phyloP scores from a whole-genome alignment of 1,140 invertebrate species.

The Melitaea cinxia region DNA sequence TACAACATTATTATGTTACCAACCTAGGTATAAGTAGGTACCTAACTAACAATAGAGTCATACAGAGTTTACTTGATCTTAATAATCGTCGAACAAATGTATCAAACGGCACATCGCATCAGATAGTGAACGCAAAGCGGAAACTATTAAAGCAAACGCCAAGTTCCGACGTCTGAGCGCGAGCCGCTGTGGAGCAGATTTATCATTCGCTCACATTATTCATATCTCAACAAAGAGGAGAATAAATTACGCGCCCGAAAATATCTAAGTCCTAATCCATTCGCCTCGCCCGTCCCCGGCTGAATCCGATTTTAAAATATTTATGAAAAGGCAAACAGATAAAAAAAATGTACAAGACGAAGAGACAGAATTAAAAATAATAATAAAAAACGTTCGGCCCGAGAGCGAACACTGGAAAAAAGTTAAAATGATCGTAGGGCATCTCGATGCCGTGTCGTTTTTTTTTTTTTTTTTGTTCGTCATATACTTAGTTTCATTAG shows the following conservation, averaged over 20 bases:
- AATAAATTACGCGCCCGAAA: slow-evolving; percentile 77
- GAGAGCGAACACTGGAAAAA: slow-evolving; percentile 71
- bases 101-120: slow-evolving; percentile 45
- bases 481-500: slow-evolving; percentile 75
- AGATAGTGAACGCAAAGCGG: slow-evolving; percentile 50
- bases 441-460: slow-evolving; percentile 63
- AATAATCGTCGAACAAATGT: too few relatives aligned
- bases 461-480: slow-evolving; percentile 55
- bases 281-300: slow-evolving; percentile 73
- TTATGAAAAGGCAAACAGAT: slow-evolving; percentile 71
- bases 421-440: slow-evolving; percentile 75
- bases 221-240: slow-evolving; percentile 75
- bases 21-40: too few relatives aligned
- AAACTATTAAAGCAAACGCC: slow-evolving; percentile 53
- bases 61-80: too few relatives aligned
- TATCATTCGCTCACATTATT: slow-evolving; percentile 70
- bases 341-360: slow-evolving; percentile 55
- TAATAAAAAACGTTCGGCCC: slow-evolving; percentile 59
- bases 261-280: slow-evolving; percentile 81
- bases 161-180: slow-evolving; percentile 41
- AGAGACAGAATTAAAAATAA: slow-evolving; percentile 71
- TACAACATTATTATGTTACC: too few relatives aligned
- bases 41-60: too few relatives aligned
- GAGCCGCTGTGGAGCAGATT: slow-evolving; percentile 54
- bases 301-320: slow-evolving; percentile 80